Conservation (phyloP, 2,113 vertebrate genomes). For the Thryonomys swinderianus region DNA sequence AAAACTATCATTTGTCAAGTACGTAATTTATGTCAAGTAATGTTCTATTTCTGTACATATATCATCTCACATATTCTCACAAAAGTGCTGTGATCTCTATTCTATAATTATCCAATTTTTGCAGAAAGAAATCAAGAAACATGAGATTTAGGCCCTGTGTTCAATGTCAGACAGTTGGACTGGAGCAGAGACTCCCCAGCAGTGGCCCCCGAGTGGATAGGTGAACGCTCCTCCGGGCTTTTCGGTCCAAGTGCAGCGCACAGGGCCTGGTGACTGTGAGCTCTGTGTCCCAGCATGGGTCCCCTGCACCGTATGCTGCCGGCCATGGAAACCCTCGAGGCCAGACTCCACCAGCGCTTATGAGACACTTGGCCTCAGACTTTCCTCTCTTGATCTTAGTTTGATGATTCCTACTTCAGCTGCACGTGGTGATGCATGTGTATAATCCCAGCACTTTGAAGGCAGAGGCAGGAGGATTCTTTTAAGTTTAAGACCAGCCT, state of each 20-base stretch:
- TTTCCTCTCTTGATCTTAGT: not conserved
- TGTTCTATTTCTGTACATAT: not conserved
- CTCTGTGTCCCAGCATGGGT: not conserved
- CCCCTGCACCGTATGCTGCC: not conserved
- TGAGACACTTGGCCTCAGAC: not conserved
- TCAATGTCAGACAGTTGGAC: not conserved
- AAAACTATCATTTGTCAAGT: not conserved
- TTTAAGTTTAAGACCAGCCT: no score
- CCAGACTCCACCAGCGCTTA: not conserved
- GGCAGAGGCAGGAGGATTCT: no score
- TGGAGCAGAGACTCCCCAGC: not conserved
- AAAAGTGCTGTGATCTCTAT: not conserved
- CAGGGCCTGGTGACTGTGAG: not conserved
- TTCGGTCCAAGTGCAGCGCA: not conserved
- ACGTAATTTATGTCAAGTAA: slow-evolving; percentile 15
- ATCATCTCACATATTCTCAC: not conserved
- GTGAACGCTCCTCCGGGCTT: not conserved
- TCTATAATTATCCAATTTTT: slow-evolving; percentile 31
- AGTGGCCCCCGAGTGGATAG: not conserved
- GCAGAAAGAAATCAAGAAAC: not conserved
- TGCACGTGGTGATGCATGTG: no score
- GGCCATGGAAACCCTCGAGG: not conserved
- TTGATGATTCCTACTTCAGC: not conserved
- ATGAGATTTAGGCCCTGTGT: slow-evolving; percentile 3
- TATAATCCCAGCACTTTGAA: no score